phyloP scores from a whole-genome alignment of 2,113 vertebrate genomes.

The Toxotes jaculatrix region DNA sequence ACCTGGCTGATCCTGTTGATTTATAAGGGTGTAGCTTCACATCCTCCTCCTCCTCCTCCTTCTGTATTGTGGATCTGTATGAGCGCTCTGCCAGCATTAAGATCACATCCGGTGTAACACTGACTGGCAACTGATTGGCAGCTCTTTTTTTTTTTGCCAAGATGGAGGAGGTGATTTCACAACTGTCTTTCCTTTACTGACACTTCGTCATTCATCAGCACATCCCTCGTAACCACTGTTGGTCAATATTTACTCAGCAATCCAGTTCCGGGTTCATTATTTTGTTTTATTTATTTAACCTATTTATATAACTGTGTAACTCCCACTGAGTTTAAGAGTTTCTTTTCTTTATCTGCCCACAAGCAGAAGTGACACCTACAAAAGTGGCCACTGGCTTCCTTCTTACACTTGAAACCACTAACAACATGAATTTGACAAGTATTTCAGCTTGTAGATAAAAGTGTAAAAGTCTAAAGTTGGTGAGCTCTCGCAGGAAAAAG shows the following conservation, averaged over 20 bases:
- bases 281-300: constrained; percentile 39
- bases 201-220: constrained; percentile 28
- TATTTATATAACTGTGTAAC: neutral
- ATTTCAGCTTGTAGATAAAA: neutral
- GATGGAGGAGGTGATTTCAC: constrained; percentile 38
- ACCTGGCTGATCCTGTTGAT: constrained; percentile 8
- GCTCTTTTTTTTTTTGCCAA: constrained; percentile 53
- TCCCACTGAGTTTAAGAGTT: neutral
- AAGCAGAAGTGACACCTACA: neutral
- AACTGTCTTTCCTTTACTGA: constrained; percentile 23
- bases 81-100: neutral
- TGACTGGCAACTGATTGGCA: neutral
- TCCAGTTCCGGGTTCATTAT: neutral
- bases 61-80: neutral
- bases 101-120: constrained; percentile 5
- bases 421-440: neutral
- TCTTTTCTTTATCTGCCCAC: neutral
- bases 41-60: neutral
- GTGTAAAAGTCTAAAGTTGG: no score
- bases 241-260: constrained; percentile 27
- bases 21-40: neutral
- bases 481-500: no score
- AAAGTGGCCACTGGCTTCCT: neutral
- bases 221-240: neutral
- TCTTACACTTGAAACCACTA: neutral